Evolutionary conservation across 2,888 invertebrate species (phyloP).

Genomic region (Muscina levida): DNA sequence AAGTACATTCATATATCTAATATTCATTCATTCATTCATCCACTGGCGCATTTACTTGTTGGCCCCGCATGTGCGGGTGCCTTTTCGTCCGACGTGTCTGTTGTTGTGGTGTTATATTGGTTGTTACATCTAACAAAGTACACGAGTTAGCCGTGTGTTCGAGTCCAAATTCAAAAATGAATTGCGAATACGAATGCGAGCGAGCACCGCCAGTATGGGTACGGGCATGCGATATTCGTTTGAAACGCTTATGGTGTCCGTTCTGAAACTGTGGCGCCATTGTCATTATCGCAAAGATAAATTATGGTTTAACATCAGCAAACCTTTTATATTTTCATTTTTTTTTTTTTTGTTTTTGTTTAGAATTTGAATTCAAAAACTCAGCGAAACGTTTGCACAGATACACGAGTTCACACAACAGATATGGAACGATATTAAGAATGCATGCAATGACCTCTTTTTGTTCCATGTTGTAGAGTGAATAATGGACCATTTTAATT

Average conservation of each 20-base stretch:
- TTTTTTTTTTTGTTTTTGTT: slow-evolving; percentile 28
- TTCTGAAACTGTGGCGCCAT: slow-evolving; percentile 63
- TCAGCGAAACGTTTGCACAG: slow-evolving; percentile 8
- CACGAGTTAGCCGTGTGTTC: neutral
- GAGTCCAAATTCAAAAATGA: too few species aligned
- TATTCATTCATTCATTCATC: slow-evolving; percentile 43
- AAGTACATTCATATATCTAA: slow-evolving; percentile 50
- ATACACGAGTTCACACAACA: slow-evolving; percentile 20
- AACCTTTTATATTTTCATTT: slow-evolving; percentile 58
- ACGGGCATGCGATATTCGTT: slow-evolving; percentile 36
- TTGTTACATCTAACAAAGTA: slow-evolving; percentile 32
- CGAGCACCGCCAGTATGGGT: too few species aligned
- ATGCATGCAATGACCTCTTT: slow-evolving; percentile 56
- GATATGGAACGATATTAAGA: slow-evolving; percentile 33
- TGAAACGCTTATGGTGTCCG: slow-evolving; percentile 52
- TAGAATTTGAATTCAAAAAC: slow-evolving; percentile 40
- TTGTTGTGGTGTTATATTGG: slow-evolving; percentile 49
- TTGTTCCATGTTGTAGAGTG: slow-evolving; percentile 9
- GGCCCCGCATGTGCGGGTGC: slow-evolving; percentile 57
- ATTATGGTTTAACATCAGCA: slow-evolving; percentile 64
- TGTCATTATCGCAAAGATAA: slow-evolving; percentile 66
- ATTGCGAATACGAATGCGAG: neutral
- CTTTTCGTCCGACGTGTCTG: slow-evolving; percentile 15
- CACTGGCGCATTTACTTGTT: neutral
- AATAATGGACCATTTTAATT: slow-evolving; percentile 30